Evolutionary conservation across 2,797 vertebrate genomes (phyloP), one percentile per base, ranked within the genome.

Genomic region (Sarcoramphus papa): DNA sequence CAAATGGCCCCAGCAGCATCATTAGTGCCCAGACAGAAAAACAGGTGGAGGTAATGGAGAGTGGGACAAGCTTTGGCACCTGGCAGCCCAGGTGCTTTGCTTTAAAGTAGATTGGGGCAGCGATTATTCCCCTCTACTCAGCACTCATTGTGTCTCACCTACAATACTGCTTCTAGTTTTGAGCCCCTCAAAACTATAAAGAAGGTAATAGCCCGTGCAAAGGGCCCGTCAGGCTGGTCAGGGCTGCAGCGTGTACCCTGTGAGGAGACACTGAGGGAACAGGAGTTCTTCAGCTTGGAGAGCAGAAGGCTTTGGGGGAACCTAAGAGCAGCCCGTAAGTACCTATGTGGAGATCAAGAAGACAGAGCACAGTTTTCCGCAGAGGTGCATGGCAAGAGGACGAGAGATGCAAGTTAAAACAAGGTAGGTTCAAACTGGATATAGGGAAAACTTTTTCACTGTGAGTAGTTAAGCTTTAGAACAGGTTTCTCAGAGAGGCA

Each of bases 91-190:
- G 62, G 78, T 87, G 78, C 14, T 90, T 19, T 59, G 63, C 33
- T 35, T 85, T 79, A 35, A 19, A 31, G 57, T 3, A 13, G 14
- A 12, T 19, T 63, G 74, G 28, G 57, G 28, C 31, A 13, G 25
- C 0, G 7, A 24, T 31, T 2, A 0, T 11, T 67, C 2, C 18
- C 6, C 8, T 43, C 14, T n/a, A 0, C 27, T n/a, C 33, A n/a
- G 53, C 13, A 9, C 5, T 47, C 5, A 0, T 12, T 40, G 5
- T 24, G 4, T 3, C 20, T 75, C 15, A 10, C 3, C 7, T 47
- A 9, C 14, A 50, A 25, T 6, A 8, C 3, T 35, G 12, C 10
- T 6, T 73, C 10, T 24, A 10, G 31, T 5, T 30, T 40, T n/a
- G 13, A 50, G 13, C 3, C 3, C 17, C 48, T 79, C 15, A 13